phyloP scores from a whole-genome alignment of 2,888 invertebrate species.

The Siphlonurus alternatus region DNA sequence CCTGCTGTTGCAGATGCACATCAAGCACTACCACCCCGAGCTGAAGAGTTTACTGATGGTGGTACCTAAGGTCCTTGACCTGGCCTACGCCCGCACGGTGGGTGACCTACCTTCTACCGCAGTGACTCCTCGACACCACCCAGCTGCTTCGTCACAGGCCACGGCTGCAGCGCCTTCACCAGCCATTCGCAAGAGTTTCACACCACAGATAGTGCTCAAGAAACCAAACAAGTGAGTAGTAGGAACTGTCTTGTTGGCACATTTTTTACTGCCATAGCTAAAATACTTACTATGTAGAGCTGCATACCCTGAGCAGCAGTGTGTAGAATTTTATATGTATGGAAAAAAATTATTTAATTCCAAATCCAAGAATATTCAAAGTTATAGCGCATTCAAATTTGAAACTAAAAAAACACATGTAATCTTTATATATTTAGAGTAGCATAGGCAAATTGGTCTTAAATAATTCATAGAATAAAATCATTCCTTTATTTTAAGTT shows the following conservation, averaged over 20 bases:
- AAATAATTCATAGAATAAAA: no score
- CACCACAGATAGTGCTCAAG: not conserved
- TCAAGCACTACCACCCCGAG: conserved; percentile 85
- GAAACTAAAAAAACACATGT: no score
- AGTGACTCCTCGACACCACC: not conserved
- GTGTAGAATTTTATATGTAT: no score
- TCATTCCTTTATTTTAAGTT: no score
- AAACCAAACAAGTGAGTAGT: not conserved
- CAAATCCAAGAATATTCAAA: no score
- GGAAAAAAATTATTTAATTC: no score
- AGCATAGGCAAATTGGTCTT: no score
- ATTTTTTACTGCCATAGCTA: no score
- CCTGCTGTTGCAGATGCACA: conserved; percentile 57
- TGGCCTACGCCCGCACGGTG: conserved; percentile 64
- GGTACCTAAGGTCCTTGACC: conserved; percentile 71
- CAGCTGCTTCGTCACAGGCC: not conserved
- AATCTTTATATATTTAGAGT: no score
- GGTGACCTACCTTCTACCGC: conserved; percentile 23
- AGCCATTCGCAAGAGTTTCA: not conserved
- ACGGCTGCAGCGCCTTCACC: not conserved
- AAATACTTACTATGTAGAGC: no score
- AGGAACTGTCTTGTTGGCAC: not conserved
- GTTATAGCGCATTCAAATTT: no score
- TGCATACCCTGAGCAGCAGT: no score
- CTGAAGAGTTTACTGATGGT: conserved; percentile 55